A percentile compares a stretch with the other conserved stretches of the same genome.
Evolutionary conservation across 2,113 vertebrate species (phyloP).

Genomic region (Cromileptes altivelis): DNA sequence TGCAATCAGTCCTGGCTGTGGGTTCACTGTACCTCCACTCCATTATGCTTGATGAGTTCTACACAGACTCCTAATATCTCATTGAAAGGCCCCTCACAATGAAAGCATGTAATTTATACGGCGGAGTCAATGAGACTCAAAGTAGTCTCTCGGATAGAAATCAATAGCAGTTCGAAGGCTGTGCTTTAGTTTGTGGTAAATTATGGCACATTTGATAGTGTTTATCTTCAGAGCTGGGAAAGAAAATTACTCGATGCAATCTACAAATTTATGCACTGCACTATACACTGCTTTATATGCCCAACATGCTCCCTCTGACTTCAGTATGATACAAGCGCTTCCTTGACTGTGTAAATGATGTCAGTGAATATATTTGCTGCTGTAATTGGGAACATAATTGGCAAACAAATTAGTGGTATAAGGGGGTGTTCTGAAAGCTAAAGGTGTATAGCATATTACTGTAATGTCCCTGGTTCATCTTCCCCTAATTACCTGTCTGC

Average conservation of each 20-base stretch:
- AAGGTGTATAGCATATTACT: not conserved
- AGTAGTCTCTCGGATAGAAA: slow-evolving; percentile 18
- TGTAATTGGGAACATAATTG: not conserved
- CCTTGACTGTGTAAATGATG: too few species aligned
- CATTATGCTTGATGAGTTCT: slow-evolving; percentile 37
- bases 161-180: slow-evolving; percentile 33
- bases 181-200: slow-evolving; percentile 34
- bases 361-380: not conserved
- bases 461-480: not conserved
- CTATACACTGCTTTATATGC: not conserved
- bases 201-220: slow-evolving; percentile 17
- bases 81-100: slow-evolving; percentile 29
- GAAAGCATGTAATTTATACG: slow-evolving; percentile 27
- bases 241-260: not conserved
- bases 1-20: slow-evolving; percentile 36
- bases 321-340: too few species aligned
- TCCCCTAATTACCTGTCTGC: not conserved
- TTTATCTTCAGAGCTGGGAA: not conserved
- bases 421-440: too few species aligned
- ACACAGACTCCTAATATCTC: slow-evolving; percentile 33
- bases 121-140: slow-evolving; percentile 31
- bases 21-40: slow-evolving; percentile 42
- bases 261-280: not conserved
- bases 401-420: not conserved
- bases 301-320: not conserved